Evolutionary conservation across 2,113 vertebrate genomes (phyloP), one percentile per base, ranked within the genome.

Genomic region (Planiliza haematocheilus): DNA sequence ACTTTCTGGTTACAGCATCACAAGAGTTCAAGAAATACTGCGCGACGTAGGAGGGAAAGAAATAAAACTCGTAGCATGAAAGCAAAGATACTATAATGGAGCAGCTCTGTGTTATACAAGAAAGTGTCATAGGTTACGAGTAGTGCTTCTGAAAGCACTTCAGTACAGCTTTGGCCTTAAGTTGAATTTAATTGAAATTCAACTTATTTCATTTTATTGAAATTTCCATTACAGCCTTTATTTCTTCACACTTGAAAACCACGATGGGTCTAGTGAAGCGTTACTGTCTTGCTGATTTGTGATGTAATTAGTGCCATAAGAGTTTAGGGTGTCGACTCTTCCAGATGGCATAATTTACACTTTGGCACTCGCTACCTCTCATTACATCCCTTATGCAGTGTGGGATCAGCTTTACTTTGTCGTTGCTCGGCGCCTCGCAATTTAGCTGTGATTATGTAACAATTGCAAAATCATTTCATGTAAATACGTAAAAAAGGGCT

Each of bases 221-320:
- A 59, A 52, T 45, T 7, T 45, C 10, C 39, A 60, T 39, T 17
- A n/a, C 34, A 14, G 10, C 49, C 36, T 62, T 68, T 34, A 34
- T 12, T 61, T 62, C 57, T 34, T n/a, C 10, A 30, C 16, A 42
- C 21, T 62, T 56, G 10, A 68, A 61, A 45, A 74, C 8, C 17
- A 66, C 17, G 18, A 39, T 46, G 14, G 7, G 8, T 55, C 8
- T 55, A 9, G 7, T 58, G 41, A 59, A 67, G 38, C 45, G 55
- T 41, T n/a, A 11, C 18, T 42, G 13, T 13, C 45, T 60, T 48
- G 16, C 17, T 58, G 45, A 74, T 58, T 43, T 65, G 36, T 36
- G 5, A 21, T 21, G 24, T 16, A 58, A 51, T 36, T 57, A 65
- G 38, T 16, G 9, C 0, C 0, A 30, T 14, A 49, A 49, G 20